Percentiles rank a stretch among this genome's conserved stretches.
phyloP scores from a whole-genome alignment of 1,140 invertebrate genomes.

The Cydia strobilella region DNA sequence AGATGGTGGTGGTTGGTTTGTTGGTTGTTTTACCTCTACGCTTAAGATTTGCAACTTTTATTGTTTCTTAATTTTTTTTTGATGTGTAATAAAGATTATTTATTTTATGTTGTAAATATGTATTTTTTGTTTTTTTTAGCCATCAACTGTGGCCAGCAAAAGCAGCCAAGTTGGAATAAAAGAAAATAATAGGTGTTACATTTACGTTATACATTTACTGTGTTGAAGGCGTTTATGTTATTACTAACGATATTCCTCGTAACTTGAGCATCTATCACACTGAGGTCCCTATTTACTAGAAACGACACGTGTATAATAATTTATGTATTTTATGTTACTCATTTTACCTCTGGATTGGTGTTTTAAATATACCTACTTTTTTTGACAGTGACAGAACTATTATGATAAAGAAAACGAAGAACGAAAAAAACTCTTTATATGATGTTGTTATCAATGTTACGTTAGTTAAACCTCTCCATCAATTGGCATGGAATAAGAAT shows the following conservation, averaged over 20 bases:
- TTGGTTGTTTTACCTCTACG: too few relatives aligned
- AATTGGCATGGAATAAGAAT: constrained; percentile 50
- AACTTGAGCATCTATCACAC: neutral
- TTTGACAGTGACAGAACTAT: neutral
- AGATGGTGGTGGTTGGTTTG: too few relatives aligned
- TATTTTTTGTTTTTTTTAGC: neutral
- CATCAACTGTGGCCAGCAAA: neutral
- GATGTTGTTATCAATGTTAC: constrained; percentile 12
- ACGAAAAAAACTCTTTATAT: neutral
- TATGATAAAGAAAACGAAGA: neutral
- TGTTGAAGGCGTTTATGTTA: neutral
- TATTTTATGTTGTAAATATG: neutral
- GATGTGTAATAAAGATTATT: neutral
- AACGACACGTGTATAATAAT: neutral
- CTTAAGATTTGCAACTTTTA: too few relatives aligned
- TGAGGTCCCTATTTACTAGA: neutral
- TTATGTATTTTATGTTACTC: neutral
- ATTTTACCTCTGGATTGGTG: neutral
- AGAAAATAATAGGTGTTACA: neutral
- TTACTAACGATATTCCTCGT: neutral
- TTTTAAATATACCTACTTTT: neutral
- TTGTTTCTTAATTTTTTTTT: too few relatives aligned
- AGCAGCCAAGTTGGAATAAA: neutral
- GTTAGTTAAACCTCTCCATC: constrained; percentile 32
- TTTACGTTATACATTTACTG: neutral